Base-by-base conservation (phyloP, 2,113 vertebrate species). In the Platycercus adscitus region DNA sequence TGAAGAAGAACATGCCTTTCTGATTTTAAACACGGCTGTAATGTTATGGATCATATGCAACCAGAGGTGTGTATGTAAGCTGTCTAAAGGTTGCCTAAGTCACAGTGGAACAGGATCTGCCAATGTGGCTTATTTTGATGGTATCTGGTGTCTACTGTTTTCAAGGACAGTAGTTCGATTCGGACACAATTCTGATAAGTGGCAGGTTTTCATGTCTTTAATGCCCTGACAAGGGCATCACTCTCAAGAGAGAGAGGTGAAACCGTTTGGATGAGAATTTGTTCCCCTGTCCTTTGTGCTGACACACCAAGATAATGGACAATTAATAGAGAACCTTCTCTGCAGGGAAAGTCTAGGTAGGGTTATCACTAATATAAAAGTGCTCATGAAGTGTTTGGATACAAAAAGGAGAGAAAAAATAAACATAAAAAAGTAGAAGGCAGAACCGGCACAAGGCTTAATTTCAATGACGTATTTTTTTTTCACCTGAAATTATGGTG, bases 101-200 rank as follows among this genome's bases (percentile, higher is more conserved):
- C 72, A 88, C 97, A 39, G 8, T 78, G 71, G 95, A 98, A 79
- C 91, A 66, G 60, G 95, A 91, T 93, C 93, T 96, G 93, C 95
- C 89, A 94, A 3, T 81, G 95, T 78, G 55, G 75, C 93, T 95
- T 72, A 79, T 96, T 91, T 89, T 95, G 98, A 98, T 98, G 89
- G 53, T 96, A 98, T 98, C 98, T 97, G 91, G 90, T 97, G 97
- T 97, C 97, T 96, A 41, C 96, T 92, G 93, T 97, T 97, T 97
- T 98, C 98, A 98, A 98, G 97, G 98, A 96, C 98, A 97, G 97
- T 87, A 91, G 97, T 98, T 98, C 97, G 93, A 98, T 98, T 98
- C 98, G 97, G 96, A 98, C 95, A 97, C 97, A 97, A 61, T 97
- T 97, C 97, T 98, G 98, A 96, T 98, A 98, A 98, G 98, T 98